Evolutionary conservation across 2,797 vertebrate species (phyloP), one percentile per base, ranked within the genome.

Genomic region (Brotula barbata): DNA sequence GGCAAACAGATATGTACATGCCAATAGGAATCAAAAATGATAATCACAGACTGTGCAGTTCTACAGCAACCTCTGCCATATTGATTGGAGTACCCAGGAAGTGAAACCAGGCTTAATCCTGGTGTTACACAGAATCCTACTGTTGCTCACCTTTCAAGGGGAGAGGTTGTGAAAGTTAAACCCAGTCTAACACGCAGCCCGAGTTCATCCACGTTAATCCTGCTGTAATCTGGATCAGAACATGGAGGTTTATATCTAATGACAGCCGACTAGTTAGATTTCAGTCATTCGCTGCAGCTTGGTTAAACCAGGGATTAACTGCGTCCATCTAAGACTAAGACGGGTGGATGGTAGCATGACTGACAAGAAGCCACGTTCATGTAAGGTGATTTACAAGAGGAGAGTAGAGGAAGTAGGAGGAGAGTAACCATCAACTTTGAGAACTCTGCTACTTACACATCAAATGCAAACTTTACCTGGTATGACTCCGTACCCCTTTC

Each of bases 181-280:
- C 85, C 86, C 52, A 16, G 85, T 85, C 85, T 73, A 83, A 82
- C 81, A 82, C 85, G 85, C 86, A 84, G 42, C 78, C 83, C 39
- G 65, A 84, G 75, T 88, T 90, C 84, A 90, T 87, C 87, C 87
- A 83, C 68, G 39, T 86, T 89, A 89, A 90, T 90, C 88, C 88
- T 7, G 58, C 76, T 75, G 70, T 89, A 89, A 90, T 89, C 86
- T 88, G 85, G 85, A 89, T 90, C 81, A 88, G 85, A 88, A 88
- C 84, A 79, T 16, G 68, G 47, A 73, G 85, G 82, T 85, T 88
- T 89, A 80, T 62, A 25, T 53, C 85, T 89, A 89, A 89, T 89
- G 88, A 89, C 86, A 88, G 85, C 87, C 85, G 85, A 85, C 87
- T 87, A 89, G 87, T 89, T 89, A 86, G 84, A 86, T 87, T 87